These are phyloP conservation scores for Meloidogyne exigua DNA, from an alignment of 1,140 invertebrate genomes.

Conservation along the genomic window DNA sequence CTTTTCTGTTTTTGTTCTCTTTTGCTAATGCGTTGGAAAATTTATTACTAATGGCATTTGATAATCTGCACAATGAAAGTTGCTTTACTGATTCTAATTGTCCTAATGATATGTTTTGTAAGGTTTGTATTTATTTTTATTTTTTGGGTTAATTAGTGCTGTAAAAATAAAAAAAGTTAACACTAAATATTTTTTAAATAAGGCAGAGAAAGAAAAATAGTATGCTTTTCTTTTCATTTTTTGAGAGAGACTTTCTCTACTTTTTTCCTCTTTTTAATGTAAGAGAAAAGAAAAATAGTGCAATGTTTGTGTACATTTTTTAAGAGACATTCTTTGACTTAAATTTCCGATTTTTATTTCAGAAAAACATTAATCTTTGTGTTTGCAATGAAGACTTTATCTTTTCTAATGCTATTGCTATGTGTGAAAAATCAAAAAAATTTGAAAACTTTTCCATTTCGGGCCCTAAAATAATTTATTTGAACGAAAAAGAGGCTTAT, in stretches of 20 bases:
- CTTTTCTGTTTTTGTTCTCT: neutral
- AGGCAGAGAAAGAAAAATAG: neutral
- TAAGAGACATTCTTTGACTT: neutral
- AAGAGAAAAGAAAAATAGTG: neutral
- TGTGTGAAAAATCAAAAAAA: slow-evolving; percentile 2
- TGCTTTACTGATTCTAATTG: neutral
- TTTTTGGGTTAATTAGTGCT: neutral
- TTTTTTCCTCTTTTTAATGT: neutral
- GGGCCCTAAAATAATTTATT: slow-evolving; percentile 10
- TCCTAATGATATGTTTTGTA: neutral
- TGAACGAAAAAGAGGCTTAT: neutral
- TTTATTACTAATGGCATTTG: neutral
- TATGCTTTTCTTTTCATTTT: neutral
- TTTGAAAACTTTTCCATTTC: neutral
- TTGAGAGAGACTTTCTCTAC: neutral
- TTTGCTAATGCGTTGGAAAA: neutral
- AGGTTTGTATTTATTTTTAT: neutral
- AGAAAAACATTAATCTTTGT: neutral
- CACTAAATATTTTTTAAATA: too few relatives aligned
- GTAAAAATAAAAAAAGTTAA: too few relatives aligned
- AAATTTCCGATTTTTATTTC: neutral
- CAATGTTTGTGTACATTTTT: neutral
- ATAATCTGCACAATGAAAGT: neutral
- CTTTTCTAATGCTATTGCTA: neutral
- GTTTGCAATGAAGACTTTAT: neutral